phyloP scores from a whole-genome alignment of 2,888 invertebrate species.

The Rhaphigaster nebulosa region DNA sequence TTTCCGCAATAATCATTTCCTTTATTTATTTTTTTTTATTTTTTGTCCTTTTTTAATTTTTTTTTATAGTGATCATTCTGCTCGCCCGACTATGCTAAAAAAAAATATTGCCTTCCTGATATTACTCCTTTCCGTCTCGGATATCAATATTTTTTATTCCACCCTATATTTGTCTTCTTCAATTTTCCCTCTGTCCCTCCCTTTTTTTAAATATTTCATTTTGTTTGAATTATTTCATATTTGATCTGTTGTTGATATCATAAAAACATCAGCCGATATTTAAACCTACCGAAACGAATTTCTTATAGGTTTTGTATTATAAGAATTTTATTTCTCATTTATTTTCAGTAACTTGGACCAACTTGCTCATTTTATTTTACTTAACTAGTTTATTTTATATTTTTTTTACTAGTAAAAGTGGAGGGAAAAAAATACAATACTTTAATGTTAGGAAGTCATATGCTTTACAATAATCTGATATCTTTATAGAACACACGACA shows the following conservation, averaged over 20 bases:
- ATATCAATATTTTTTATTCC: slow-evolving; percentile 23
- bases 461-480: too few species aligned
- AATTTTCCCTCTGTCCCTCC: background rate
- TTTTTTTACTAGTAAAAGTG: too few species aligned
- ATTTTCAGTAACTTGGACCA: too few species aligned
- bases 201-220: background rate
- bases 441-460: too few species aligned
- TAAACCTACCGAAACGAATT: background rate
- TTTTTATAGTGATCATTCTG: slow-evolving; percentile 24
- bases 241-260: background rate
- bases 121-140: background rate
- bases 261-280: background rate
- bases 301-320: too few species aligned
- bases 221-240: background rate
- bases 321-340: too few species aligned
- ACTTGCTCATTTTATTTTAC: too few species aligned
- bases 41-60: background rate
- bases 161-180: background rate
- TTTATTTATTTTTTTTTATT: slow-evolving; percentile 50
- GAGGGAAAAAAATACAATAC: too few species aligned
- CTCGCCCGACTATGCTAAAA: background rate
- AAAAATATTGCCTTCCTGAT: background rate
- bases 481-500: too few species aligned
- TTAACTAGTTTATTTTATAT: too few species aligned
- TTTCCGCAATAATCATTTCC: slow-evolving; percentile 57